These are phyloP conservation scores for Drosophila aldrichi DNA, from an alignment of 2,888 invertebrate genomes.

Conservation along the genomic window DNA sequence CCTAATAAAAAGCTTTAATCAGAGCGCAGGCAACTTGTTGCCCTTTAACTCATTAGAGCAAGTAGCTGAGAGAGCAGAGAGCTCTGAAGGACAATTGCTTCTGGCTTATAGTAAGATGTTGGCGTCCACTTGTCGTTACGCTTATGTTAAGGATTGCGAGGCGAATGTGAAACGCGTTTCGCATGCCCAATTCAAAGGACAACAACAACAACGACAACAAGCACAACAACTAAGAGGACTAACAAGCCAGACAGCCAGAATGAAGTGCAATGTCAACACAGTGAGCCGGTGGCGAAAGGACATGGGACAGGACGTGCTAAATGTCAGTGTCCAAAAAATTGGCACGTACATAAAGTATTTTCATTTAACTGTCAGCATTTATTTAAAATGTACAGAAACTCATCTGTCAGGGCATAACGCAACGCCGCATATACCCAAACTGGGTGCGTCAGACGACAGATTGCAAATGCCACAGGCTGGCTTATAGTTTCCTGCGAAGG, in stretches of 20 bases:
- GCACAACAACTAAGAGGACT: conserved; percentile 15
- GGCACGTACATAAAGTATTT: conserved; percentile 76
- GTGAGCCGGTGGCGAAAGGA: conserved; percentile 8
- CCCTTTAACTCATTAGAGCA: conserved; percentile 51
- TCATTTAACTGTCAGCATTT: conserved; percentile 76
- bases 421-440: conserved; percentile 6
- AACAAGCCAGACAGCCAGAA: conserved; percentile 9
- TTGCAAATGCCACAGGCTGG: conserved; percentile 30
- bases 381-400: conserved; percentile 57
- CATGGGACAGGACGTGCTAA: conserved; percentile 35
- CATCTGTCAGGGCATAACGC: conserved; percentile 23
- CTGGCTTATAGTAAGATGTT: conserved; percentile 34
- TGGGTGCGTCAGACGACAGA: conserved; percentile 34
- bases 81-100: conserved; percentile 33
- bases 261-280: conserved; percentile 50
- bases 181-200: conserved; percentile 62
- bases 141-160: conserved; percentile 27
- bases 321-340: conserved; percentile 49
- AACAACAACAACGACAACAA: conserved; percentile 9
- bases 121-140: conserved; percentile 34
- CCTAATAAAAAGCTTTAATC: neutral
- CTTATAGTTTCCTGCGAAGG: conserved; percentile 2
- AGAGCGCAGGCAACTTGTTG: neutral
- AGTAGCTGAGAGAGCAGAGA: conserved; percentile 21
- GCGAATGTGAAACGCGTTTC: conserved; percentile 55